Conservation (phyloP, 2,113 vertebrate species). For the Misgurnus mizolepis region DNA sequence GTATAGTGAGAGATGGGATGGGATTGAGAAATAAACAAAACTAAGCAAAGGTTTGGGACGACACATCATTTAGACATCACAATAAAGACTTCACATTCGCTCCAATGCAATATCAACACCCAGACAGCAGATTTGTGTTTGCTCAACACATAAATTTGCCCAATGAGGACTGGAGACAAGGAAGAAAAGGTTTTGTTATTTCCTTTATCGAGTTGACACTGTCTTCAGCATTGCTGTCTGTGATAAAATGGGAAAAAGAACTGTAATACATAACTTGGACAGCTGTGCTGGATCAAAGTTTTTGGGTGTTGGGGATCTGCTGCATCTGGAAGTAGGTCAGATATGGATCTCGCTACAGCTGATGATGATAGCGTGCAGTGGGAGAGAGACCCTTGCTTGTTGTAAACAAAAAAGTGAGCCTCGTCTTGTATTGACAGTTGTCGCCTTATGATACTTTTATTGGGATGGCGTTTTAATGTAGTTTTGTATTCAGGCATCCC, state of each 20-base stretch:
- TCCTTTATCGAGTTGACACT: conserved; percentile 6
- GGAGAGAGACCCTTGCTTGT: neutral
- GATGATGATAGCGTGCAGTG: conserved; percentile 14
- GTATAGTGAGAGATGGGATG: neutral
- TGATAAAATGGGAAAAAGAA: conserved; percentile 16
- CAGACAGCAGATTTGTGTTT: conserved; percentile 26
- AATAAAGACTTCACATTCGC: neutral
- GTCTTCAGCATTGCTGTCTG: neutral
- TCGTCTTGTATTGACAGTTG: neutral
- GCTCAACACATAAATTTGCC: conserved; percentile 21
- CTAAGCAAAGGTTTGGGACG: conserved; percentile 10
- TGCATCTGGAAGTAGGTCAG: conserved; percentile 55
- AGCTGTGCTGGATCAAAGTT: conserved; percentile 56
- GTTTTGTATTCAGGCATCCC: neutral
- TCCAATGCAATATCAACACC: neutral
- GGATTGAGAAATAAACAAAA: neutral
- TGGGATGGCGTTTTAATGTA: neutral
- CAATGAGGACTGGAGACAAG: neutral
- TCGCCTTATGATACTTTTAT: neutral
- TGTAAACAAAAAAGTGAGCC: neutral
- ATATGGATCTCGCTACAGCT: conserved; percentile 22
- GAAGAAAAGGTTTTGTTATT: conserved; percentile 23
- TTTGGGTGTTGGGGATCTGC: conserved; percentile 34
- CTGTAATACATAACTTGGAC: conserved; percentile 39
- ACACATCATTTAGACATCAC: neutral